phyloP scores from a whole-genome alignment of 2,113 vertebrate species.

The Malurus elegans region DNA sequence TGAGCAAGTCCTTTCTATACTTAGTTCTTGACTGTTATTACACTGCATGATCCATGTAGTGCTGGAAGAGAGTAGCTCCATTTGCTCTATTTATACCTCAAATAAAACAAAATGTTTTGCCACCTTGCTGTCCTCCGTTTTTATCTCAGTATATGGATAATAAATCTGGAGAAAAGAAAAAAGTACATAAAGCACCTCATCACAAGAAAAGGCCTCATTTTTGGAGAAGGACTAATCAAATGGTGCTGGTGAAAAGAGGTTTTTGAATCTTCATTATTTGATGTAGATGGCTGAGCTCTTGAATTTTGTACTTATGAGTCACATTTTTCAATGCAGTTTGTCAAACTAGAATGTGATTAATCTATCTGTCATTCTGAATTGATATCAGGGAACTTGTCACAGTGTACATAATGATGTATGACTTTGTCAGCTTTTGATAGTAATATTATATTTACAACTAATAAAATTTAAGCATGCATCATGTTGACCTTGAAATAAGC shows the following conservation, averaged over 20 bases:
- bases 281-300: background rate
- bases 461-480: constrained; percentile 32
- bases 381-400: background rate
- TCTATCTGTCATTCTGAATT: constrained; percentile 49
- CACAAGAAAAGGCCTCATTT: background rate
- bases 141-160: background rate
- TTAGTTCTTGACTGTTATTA: background rate
- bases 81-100: background rate
- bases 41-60: background rate
- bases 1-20: background rate
- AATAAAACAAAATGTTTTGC: background rate
- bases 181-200: background rate
- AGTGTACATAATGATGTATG: constrained; percentile 28
- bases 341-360: constrained; percentile 42
- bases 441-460: constrained; percentile 36
- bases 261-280: constrained; percentile 49
- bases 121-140: background rate
- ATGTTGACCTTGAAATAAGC: constrained; percentile 36
- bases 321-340: constrained; percentile 40
- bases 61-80: background rate
- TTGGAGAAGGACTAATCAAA: background rate
- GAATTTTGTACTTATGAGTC: constrained; percentile 22
- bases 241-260: background rate
- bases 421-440: constrained; percentile 10
- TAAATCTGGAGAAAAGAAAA: background rate